Percentiles rank a stretch among this genome's conserved stretches.
These are phyloP conservation scores for Agelaius tricolor DNA, from an alignment of 2,113 vertebrate species.

Conservation along the genomic window DNA sequence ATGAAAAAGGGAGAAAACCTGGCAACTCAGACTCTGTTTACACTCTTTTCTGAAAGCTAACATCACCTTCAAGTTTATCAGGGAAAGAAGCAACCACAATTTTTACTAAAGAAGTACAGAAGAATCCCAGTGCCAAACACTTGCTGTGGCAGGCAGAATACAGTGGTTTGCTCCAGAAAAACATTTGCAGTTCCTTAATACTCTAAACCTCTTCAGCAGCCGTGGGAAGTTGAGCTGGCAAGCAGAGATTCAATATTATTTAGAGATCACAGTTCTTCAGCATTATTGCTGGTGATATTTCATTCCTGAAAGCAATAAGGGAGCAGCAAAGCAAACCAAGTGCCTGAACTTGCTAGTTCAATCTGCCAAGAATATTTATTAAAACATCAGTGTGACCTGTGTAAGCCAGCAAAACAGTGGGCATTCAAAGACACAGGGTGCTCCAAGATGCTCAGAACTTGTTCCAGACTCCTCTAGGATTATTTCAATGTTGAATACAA, in stretches of 20 bases:
- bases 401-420: neutral
- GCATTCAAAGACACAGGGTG: neutral
- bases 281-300: neutral
- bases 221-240: neutral
- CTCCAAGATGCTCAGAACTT: neutral
- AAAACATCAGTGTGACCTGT: neutral
- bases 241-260: conserved; percentile 8
- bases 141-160: neutral
- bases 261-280: neutral
- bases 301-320: conserved; percentile 16
- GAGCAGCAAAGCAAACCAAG: conserved; percentile 6
- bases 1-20: neutral
- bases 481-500: neutral
- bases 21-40: neutral
- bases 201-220: neutral
- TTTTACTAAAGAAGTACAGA: neutral
- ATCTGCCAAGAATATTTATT: neutral
- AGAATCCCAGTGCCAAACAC: neutral
- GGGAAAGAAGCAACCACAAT: neutral
- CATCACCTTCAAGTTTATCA: neutral
- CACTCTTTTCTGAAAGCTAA: neutral
- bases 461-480: neutral
- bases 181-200: conserved; percentile 10
- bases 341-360: neutral
- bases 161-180: neutral